A percentile compares a stretch with the other conserved stretches of the same genome.
Conservation (phyloP, 2,113 vertebrate genomes). For the Brachyhypopomus occidentalis region DNA sequence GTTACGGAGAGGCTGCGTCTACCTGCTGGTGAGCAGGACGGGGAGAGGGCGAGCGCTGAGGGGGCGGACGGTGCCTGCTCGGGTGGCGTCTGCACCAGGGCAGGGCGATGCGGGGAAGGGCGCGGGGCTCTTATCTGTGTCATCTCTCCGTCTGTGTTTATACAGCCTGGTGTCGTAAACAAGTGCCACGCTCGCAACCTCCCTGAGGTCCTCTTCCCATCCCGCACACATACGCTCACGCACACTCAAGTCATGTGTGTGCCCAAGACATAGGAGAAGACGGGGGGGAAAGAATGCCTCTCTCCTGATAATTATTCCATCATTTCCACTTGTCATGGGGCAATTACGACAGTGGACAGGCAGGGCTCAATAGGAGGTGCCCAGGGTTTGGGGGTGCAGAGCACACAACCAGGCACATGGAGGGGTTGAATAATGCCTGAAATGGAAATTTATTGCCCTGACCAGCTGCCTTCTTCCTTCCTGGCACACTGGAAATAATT, state of each 20-base stretch:
- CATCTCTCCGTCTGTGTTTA: constrained; percentile 98
- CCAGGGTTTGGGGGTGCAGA: constrained; percentile 39
- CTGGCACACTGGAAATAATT: constrained; percentile 82
- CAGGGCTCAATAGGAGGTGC: constrained; percentile 84
- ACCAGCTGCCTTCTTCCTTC: constrained; percentile 81
- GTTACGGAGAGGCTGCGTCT: constrained; percentile 44
- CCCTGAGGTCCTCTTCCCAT: constrained; percentile 12
- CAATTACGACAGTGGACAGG: constrained; percentile 80
- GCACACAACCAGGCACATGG: constrained; percentile 26
- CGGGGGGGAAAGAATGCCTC: constrained; percentile 75
- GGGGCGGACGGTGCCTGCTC: constrained; percentile 50
- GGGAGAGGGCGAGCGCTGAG: constrained; percentile 34
- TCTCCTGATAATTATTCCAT: constrained; percentile 99
- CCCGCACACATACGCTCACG: constrained; percentile 82
- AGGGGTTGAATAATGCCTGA: constrained; percentile 82
- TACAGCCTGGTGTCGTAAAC: constrained; percentile 99
- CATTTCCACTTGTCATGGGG: constrained; percentile 99
- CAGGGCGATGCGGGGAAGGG: constrained; percentile 60
- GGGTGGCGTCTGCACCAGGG: constrained; percentile 39
- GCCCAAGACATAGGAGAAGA: constrained; percentile 77
- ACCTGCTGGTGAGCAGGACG: constrained; percentile 52
- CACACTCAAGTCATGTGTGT: constrained; percentile 97
- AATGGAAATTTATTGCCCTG: constrained; percentile 93
- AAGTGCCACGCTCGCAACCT: constrained; percentile 80
- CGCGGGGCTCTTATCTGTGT: constrained; percentile 95